A percentile compares a stretch with the other conserved stretches of the same genome.
Evolutionary conservation across 2,113 vertebrate genomes (phyloP).

Genomic region (Proterorhinus semilunaris): DNA sequence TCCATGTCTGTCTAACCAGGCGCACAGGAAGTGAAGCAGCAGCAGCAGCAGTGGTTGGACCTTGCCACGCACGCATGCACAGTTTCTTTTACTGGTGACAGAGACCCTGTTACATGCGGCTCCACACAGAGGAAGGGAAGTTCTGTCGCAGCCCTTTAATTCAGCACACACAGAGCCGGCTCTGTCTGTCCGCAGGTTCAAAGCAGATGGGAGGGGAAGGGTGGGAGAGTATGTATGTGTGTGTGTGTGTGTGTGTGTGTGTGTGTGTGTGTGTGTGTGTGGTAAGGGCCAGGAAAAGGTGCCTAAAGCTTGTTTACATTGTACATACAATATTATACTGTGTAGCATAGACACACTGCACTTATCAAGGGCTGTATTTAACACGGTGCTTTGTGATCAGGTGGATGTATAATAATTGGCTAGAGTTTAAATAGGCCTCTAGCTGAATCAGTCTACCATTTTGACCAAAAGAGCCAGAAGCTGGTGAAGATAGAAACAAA

Average conservation of each 20-base stretch:
- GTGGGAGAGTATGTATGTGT: slow-evolving; percentile 21
- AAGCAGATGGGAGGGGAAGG: slow-evolving; percentile 43
- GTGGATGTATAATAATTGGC: neutral
- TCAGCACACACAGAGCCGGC: slow-evolving; percentile 48
- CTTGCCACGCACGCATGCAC: slow-evolving; percentile 25
- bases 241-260: slow-evolving; percentile 10
- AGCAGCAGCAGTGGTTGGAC: slow-evolving; percentile 28
- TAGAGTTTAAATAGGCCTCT: neutral
- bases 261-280: slow-evolving; percentile 9
- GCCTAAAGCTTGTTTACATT: slow-evolving; percentile 28
- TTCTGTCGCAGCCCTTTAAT: slow-evolving; percentile 46
- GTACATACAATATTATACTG: neutral
- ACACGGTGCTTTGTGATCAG: neutral
- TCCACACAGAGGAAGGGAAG: slow-evolving; percentile 42
- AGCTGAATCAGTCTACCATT: no score
- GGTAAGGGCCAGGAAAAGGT: slow-evolving; percentile 30
- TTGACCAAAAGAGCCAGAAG: no score
- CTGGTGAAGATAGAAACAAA: no score
- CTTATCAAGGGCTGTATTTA: slow-evolving; percentile 17
- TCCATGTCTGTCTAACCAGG: slow-evolving; percentile 75
- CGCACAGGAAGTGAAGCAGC: slow-evolving; percentile 77
- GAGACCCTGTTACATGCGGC: slow-evolving; percentile 32
- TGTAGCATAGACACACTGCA: slow-evolving; percentile 14
- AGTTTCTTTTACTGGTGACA: slow-evolving; percentile 50
- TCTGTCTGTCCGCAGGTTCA: slow-evolving; percentile 57